Base-by-base conservation (phyloP, 2,797 vertebrate genomes). In the Hydrocynus forskahlii region DNA sequence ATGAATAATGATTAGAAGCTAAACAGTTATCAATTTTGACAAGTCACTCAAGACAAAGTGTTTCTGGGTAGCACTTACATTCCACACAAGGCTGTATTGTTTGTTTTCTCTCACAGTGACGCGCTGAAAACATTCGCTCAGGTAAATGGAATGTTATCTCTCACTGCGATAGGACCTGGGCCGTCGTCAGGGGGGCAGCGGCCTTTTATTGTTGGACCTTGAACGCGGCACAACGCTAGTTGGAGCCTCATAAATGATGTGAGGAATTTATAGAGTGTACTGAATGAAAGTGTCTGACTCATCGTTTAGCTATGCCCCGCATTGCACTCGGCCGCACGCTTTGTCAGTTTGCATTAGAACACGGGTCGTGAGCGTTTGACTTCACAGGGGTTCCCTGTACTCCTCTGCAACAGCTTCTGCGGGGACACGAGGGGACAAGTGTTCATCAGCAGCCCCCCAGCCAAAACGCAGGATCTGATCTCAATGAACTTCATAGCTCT, bases 111-210 rank as follows among this genome's bases (percentile, higher is more conserved):
- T 76, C 29, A 17, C 63, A 14, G 82, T 89, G 89, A 88, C 87
- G 57, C 77, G 73, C 29, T 82, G 48, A 83, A 85, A 71, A 70
- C 84, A 78, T 89, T 81, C 70, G 25, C 86, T 92, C 89, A 91
- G 90, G 86, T 82, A 73, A 89, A 87, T 88, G 91, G 91, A 92
- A 91, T 92, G 91, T 88, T 82, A 88, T 88, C 89, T 76, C 16
- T n/a, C 55, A 12, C 57, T 35, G 68, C 70, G 88, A 91, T 90
- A 90, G 77, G 29, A 69, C 71, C 83, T 60, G 9, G 66, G 63
- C 76, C 14, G 17, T 73, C 75, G 78, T 84, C 75, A 78, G 72
- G 63, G 85, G 52, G 38, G 80, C 85, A 84, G 68, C 76, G 62
- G 62, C n/a, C 55, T 77, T 85, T 73, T 81, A 82, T 66, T 80